Evolutionary conservation across 2,888 invertebrate genomes (phyloP), one percentile per base, ranked within the genome.

Genomic region (Apodemia zela): DNA sequence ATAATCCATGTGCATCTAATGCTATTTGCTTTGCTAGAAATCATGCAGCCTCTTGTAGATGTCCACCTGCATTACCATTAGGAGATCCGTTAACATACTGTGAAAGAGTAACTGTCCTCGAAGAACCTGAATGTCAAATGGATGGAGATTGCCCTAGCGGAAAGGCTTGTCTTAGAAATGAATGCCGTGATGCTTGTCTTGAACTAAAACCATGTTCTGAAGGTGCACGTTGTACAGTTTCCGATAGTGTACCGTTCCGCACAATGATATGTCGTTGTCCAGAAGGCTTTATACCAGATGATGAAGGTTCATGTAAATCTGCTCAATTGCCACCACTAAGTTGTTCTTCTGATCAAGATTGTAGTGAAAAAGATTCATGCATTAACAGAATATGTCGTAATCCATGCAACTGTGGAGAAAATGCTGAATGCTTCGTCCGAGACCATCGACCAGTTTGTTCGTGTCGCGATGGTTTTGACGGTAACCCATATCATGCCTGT

Each of bases 261-360:
- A 97, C 97, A 4, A 95, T 98, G 94, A 95, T 96, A 59, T 98
- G 97, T 79, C 96, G 96, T 65, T 97, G 97, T 75, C 96, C 97
- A 0, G 95, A 96, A 72, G 96, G 97, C 59, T 97, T 95, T 93
- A 94, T 97, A 67, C 96, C 97, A 0, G 95, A 97, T 75, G 93
- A 95, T 71, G 94, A 94, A 72, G 97, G 97, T 65, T 94, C 95
- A 77, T 97, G 97, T 77, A 94, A 93, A 76, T 94, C 95, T 64
- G 94, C 95, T 38, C 87, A 95, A 61, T 84, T 95, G 66, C 94
- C 95, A 79, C 93, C 94, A 67, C 94, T 94, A 71, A 96, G 96
- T 60, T 98, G 98, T 76, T 94, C 94, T 18, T 92, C 94, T 10
- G 97, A 98, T 78, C 92, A 93, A 66, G 97, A 98, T 71, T 98